Evolutionary conservation across 2,797 vertebrate genomes (phyloP).

Genomic region (Oreochromis grahami): DNA sequence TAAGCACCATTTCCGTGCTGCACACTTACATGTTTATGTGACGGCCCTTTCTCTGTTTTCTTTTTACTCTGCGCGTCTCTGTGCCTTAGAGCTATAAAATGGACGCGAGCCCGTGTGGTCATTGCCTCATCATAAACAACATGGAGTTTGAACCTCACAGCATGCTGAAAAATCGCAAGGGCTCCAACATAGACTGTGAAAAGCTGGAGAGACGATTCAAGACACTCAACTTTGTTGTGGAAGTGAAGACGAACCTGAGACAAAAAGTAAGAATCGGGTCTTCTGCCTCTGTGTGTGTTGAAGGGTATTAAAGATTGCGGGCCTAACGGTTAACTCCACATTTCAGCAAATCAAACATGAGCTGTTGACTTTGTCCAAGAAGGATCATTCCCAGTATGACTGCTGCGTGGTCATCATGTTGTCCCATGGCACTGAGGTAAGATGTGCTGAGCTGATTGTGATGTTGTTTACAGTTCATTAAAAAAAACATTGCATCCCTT

Average conservation of each 20-base stretch:
- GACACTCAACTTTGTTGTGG: slow-evolving; percentile 76
- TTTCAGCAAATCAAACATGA: slow-evolving; percentile 80
- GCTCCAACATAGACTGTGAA: slow-evolving; percentile 84
- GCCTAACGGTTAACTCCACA: background rate
- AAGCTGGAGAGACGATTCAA: slow-evolving; percentile 83
- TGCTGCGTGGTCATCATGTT: slow-evolving; percentile 91
- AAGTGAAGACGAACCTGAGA: slow-evolving; percentile 77
- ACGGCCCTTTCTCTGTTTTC: background rate
- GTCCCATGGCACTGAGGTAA: slow-evolving; percentile 93
- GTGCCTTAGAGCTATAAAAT: slow-evolving; percentile 81
- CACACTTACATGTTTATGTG: background rate
- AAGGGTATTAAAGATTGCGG: background rate
- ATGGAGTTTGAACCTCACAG: slow-evolving; percentile 75
- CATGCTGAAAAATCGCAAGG: slow-evolving; percentile 62
- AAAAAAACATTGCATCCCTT: background rate
- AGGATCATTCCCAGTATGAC: slow-evolving; percentile 81
- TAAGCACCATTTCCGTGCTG: slow-evolving; percentile 7
- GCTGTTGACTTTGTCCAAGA: slow-evolving; percentile 71
- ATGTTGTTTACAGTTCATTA: background rate
- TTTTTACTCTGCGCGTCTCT: background rate
- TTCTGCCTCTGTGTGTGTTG: background rate
- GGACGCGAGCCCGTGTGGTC: slow-evolving; percentile 81
- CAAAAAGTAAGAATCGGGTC: slow-evolving; percentile 69
- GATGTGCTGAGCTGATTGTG: background rate
- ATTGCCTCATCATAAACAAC: slow-evolving; percentile 94